These are phyloP conservation scores for Perodicticus potto DNA, from an alignment of 2,797 vertebrate species.

Conservation along the genomic window DNA sequence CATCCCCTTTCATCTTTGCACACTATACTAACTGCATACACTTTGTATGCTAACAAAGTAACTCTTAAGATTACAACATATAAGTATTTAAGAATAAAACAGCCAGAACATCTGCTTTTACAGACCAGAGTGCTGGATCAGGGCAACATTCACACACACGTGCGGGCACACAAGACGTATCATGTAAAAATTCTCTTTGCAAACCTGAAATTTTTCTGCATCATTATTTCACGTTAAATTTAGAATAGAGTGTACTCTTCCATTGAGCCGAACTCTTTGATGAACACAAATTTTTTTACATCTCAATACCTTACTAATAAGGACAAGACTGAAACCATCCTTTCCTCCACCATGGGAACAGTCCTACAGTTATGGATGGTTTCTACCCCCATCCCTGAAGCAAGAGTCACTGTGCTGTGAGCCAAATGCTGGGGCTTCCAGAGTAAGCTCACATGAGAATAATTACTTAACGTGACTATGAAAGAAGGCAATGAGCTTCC, in stretches of 20 bases:
- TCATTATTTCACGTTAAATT: neutral
- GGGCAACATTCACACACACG: neutral
- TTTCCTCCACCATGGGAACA: slow-evolving; percentile 15
- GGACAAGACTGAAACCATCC: neutral
- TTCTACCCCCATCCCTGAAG: slow-evolving; percentile 43
- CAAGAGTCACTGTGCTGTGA: slow-evolving; percentile 20
- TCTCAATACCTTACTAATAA: slow-evolving; percentile 26
- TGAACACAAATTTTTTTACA: neutral
- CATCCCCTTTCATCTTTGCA: neutral
- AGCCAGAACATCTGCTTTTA: neutral
- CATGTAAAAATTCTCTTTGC: slow-evolving; percentile 20
- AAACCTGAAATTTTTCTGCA: neutral
- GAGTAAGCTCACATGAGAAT: slow-evolving; percentile 77
- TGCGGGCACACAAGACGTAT: neutral
- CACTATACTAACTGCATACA: neutral
- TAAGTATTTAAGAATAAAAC: slow-evolving; percentile 10
- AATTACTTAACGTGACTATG: slow-evolving; percentile 78
- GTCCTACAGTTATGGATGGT: neutral
- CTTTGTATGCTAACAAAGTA: slow-evolving; percentile 4
- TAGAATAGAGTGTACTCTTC: neutral
- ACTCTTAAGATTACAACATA: neutral
- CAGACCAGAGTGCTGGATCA: neutral
- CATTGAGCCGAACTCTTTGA: neutral
- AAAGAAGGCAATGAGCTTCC: slow-evolving; percentile 77
- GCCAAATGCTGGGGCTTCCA: slow-evolving; percentile 62